phyloP scores from a whole-genome alignment of 1,140 invertebrate species.

The Venustaconcha ellipsiformis region DNA sequence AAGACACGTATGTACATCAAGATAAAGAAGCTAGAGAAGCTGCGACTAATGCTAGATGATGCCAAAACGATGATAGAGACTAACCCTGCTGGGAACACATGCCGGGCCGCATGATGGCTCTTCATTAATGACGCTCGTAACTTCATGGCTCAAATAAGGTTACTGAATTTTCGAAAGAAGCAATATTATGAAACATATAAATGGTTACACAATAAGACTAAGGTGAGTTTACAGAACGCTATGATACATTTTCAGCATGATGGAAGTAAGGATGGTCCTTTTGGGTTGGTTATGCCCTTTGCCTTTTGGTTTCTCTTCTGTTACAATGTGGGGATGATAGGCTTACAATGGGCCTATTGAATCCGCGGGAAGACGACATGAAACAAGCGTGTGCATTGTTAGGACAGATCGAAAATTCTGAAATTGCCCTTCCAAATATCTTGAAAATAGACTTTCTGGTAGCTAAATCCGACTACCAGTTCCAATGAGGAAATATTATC shows the following conservation, averaged over 20 bases:
- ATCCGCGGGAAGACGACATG: background rate
- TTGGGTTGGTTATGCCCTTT: conserved; percentile 5
- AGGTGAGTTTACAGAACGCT: background rate
- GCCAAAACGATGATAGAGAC: conserved; percentile 4
- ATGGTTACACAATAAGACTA: background rate
- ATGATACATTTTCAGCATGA: background rate
- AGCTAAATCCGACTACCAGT: conserved; percentile 4
- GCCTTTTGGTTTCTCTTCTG: background rate
- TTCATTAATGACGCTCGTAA: conserved; percentile 7
- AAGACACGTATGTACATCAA: conserved; percentile 3
- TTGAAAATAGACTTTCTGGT: background rate
- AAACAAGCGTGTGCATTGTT: background rate
- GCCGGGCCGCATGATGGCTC: conserved; percentile 9
- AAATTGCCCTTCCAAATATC: background rate
- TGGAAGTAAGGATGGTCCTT: conserved; percentile 1
- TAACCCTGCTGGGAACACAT: background rate
- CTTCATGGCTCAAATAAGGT: background rate
- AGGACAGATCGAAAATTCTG: background rate
- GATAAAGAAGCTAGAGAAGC: conserved; percentile 2
- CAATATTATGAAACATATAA: background rate
- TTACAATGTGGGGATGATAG: background rate
- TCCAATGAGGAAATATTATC: background rate
- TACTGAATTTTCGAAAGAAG: conserved; percentile 5
- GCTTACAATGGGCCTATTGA: background rate
- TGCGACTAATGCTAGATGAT: conserved; percentile 2